A percentile compares a stretch with the other conserved stretches of the same genome.
These are phyloP conservation scores for Phenganax stokvisi DNA, from an alignment of 92 coral and sea anemone genomes.

Conservation along the genomic window DNA sequence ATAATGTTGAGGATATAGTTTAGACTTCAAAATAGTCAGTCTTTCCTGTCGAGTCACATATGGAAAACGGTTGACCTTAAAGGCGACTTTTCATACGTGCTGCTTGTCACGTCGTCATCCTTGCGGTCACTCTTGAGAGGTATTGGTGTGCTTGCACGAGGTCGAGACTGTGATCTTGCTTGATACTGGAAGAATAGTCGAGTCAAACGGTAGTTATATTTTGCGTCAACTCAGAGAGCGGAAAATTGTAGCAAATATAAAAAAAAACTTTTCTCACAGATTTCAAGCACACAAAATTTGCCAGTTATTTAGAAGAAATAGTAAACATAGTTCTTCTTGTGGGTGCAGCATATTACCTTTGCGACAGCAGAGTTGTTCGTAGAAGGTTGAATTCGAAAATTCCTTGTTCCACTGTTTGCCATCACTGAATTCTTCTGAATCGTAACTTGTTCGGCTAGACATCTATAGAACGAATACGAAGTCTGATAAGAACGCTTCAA, in stretches of 20 bases:
- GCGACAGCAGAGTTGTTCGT: slow-evolving; percentile 60
- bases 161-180: slow-evolving; percentile 2
- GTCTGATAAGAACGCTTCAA: neutral
- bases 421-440: slow-evolving; percentile 52
- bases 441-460: neutral
- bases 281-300: too few relatives aligned
- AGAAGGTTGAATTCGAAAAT: slow-evolving; percentile 69
- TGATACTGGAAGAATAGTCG: slow-evolving; percentile 19
- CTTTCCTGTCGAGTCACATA: neutral
- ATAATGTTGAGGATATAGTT: neutral
- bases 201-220: neutral
- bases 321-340: too few relatives aligned
- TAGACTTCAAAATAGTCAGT: neutral
- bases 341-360: slow-evolving; percentile 51
- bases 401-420: slow-evolving; percentile 64
- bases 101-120: slow-evolving; percentile 1
- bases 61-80: neutral
- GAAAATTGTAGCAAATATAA: too few relatives aligned
- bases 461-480: neutral
- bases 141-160: slow-evolving; percentile 36
- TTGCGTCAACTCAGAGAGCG: too few relatives aligned
- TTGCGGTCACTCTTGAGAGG: slow-evolving; percentile 3
- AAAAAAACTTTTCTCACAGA: too few relatives aligned
- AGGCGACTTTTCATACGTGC: neutral
- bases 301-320: too few relatives aligned